Evolutionary conservation across 2,797 vertebrate species (phyloP).

Genomic region (Phrynocephalus guinanensis): DNA sequence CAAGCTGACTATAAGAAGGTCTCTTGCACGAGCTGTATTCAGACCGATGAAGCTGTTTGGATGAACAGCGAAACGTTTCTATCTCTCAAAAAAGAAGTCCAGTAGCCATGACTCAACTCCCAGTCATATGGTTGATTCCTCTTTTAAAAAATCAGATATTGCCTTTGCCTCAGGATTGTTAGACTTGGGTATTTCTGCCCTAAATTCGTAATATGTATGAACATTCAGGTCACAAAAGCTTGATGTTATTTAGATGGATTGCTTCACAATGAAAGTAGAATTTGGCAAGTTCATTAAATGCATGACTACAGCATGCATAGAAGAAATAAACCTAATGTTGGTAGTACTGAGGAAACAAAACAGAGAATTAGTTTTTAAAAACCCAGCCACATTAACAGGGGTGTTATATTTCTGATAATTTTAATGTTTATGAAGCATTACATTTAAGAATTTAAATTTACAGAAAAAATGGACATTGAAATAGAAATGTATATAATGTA

Average conservation of each 20-base stretch:
- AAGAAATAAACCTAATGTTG: conserved; percentile 60
- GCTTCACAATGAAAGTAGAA: conserved; percentile 35
- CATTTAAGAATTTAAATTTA: background rate
- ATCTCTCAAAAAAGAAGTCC: no score
- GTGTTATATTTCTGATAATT: conserved; percentile 65
- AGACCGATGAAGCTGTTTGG: no score
- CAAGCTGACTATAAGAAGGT: no score
- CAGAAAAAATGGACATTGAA: conserved; percentile 43
- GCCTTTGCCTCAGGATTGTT: background rate
- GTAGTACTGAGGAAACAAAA: conserved; percentile 38
- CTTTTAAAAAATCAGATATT: background rate
- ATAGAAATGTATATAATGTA: conserved; percentile 51
- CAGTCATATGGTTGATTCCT: background rate
- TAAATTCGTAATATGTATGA: background rate
- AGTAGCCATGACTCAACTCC: no score
- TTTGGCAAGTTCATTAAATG: conserved; percentile 6
- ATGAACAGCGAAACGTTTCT: no score
- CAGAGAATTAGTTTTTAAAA: conserved; percentile 37
- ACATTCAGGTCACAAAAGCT: conserved; percentile 15
- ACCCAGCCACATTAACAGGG: conserved; percentile 53
- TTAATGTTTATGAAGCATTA: conserved; percentile 50
- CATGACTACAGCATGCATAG: conserved; percentile 59
- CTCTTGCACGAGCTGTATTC: no score
- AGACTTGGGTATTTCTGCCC: background rate
- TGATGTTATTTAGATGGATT: conserved; percentile 16